phyloP scores from a whole-genome alignment of 2,888 invertebrate species.

The Trachelus stipa region DNA sequence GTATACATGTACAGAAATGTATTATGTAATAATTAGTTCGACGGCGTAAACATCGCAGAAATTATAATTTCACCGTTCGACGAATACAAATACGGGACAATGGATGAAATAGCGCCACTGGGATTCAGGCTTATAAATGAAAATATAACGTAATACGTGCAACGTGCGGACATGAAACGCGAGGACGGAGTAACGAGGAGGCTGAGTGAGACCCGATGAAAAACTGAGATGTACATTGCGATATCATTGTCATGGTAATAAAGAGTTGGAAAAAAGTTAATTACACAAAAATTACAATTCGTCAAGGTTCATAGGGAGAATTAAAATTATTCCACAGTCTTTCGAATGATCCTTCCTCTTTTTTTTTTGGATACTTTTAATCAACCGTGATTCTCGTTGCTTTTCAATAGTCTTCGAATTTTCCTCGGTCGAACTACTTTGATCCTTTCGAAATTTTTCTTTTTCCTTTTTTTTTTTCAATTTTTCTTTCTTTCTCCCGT shows the following conservation, averaged over 20 bases:
- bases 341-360: background rate
- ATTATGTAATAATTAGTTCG: conserved; percentile 32
- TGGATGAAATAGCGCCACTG: background rate
- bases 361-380: background rate
- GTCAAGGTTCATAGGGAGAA: background rate
- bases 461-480: conserved; percentile 5
- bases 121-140: background rate
- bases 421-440: conserved; percentile 2
- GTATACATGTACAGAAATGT: conserved; percentile 19
- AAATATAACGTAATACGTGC: background rate
- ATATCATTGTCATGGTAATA: background rate
- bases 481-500: conserved; percentile 21
- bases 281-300: background rate
- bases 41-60: background rate
- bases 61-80: background rate
- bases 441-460: conserved; percentile 4
- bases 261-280: background rate
- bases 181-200: background rate
- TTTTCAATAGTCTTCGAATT: background rate
- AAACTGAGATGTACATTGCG: background rate
- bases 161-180: background rate
- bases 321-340: background rate
- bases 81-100: background rate
- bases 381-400: background rate
- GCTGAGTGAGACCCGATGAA: background rate